Percentiles rank a stretch among this genome's conserved stretches.
Conservation (phyloP, 1,140 invertebrate species). For the Bemisia tabaci region DNA sequence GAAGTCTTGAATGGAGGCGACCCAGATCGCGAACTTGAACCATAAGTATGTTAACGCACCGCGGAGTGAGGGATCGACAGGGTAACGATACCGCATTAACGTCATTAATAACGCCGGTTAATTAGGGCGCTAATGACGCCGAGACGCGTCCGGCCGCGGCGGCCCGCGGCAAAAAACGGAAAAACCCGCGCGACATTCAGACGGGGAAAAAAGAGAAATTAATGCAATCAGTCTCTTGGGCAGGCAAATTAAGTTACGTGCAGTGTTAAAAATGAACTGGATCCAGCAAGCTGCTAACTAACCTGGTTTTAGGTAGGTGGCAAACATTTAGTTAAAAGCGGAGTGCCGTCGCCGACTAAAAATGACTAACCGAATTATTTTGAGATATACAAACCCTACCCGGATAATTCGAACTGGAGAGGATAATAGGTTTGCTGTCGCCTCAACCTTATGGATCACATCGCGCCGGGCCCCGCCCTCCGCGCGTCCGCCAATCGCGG, state of each 20-base stretch:
- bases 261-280: background rate
- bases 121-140: no score
- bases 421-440: background rate
- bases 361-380: background rate
- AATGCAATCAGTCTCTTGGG: background rate
- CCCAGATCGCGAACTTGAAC: no score
- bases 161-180: slow-evolving; percentile 5
- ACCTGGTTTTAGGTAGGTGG: background rate
- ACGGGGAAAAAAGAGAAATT: slow-evolving; percentile 7
- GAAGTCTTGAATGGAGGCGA: no score
- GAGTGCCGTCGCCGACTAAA: background rate
- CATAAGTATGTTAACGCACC: no score
- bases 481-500: background rate
- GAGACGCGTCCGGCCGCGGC: no score
- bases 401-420: background rate
- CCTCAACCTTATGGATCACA: background rate
- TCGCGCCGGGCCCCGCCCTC: background rate
- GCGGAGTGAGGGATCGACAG: no score
- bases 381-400: background rate
- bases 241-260: background rate
- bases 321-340: background rate
- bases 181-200: slow-evolving; percentile 1
- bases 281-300: background rate
- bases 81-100: no score
- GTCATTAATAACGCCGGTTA: no score